Evolutionary conservation across 2,888 invertebrate species (phyloP).

Genomic region (Rambutsinella grinnellia): DNA sequence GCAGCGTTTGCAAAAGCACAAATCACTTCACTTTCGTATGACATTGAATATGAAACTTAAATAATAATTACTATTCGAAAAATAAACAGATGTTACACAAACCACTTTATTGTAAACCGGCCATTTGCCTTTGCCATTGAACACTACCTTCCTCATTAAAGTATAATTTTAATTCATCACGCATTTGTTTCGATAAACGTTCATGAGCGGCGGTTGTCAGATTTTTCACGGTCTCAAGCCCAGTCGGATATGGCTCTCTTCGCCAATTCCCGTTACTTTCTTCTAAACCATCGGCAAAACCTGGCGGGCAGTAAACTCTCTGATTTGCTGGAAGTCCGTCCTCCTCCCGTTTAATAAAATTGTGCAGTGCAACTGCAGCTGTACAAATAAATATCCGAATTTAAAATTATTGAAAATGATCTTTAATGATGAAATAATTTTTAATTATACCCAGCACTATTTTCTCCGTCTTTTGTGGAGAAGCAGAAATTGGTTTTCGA

Average conservation of each 20-base stretch:
- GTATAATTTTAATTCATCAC: constrained; percentile 4
- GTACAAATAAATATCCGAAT: not conserved
- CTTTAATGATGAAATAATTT: too few relatives aligned
- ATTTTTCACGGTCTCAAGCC: not conserved
- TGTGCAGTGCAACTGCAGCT: constrained; percentile 15
- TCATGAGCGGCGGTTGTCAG: constrained; percentile 13
- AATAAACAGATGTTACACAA: not conserved
- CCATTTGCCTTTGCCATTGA: constrained; percentile 5
- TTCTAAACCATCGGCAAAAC: not conserved
- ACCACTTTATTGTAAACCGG: not conserved
- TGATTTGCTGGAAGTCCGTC: too few relatives aligned
- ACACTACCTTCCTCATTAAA: constrained; percentile 6
- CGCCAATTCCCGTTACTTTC: not conserved
- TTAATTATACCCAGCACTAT: too few relatives aligned
- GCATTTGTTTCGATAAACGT: constrained; percentile 12
- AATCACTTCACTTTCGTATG: not conserved
- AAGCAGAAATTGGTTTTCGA: constrained; percentile 21
- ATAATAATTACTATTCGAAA: not conserved
- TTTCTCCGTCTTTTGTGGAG: constrained; percentile 21
- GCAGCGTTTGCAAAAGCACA: not conserved
- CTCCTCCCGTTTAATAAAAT: constrained; percentile 5
- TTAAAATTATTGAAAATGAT: not conserved
- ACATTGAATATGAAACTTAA: not conserved
- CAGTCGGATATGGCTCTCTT: not conserved
- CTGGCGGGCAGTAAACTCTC: not conserved